Evolutionary conservation across 2,888 invertebrate genomes (phyloP).

Genomic region (Theodoxus fluviatilis): DNA sequence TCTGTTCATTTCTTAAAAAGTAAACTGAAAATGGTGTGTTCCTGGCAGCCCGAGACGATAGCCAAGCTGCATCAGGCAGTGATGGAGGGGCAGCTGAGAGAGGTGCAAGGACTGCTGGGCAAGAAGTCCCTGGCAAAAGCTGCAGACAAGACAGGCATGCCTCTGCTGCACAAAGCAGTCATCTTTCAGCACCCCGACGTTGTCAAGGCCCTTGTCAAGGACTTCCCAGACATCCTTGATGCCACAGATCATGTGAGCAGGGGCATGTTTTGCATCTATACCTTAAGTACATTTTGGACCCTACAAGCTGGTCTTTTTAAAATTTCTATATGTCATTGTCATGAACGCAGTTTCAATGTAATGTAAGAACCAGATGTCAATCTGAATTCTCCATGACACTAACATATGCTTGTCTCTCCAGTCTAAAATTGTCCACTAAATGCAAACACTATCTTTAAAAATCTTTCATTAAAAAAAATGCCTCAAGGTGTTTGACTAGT

Average conservation of each 20-base stretch:
- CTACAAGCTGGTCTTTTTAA: background rate
- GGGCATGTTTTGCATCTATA: background rate
- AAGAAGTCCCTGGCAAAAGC: conserved; percentile 36
- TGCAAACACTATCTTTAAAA: too few relatives aligned
- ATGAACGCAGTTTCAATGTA: background rate
- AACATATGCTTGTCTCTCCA: too few relatives aligned
- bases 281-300: background rate
- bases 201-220: conserved; percentile 36
- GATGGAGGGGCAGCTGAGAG: conserved; percentile 37
- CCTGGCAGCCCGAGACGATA: conserved; percentile 28
- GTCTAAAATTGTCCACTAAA: too few relatives aligned
- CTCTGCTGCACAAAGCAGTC: conserved; percentile 51
- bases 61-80: conserved; percentile 39
- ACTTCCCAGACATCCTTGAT: conserved; percentile 38
- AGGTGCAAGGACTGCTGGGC: conserved; percentile 36
- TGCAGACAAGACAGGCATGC: conserved; percentile 44
- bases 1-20: background rate
- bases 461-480: too few relatives aligned
- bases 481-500: too few relatives aligned
- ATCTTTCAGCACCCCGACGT: conserved; percentile 40
- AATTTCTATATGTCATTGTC: background rate
- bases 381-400: background rate
- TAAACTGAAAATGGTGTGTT: background rate
- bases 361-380: background rate
- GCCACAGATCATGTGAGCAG: conserved; percentile 43